Conservation (phyloP, 92 coral and sea anemone species). For the Bergia sp. region DNA sequence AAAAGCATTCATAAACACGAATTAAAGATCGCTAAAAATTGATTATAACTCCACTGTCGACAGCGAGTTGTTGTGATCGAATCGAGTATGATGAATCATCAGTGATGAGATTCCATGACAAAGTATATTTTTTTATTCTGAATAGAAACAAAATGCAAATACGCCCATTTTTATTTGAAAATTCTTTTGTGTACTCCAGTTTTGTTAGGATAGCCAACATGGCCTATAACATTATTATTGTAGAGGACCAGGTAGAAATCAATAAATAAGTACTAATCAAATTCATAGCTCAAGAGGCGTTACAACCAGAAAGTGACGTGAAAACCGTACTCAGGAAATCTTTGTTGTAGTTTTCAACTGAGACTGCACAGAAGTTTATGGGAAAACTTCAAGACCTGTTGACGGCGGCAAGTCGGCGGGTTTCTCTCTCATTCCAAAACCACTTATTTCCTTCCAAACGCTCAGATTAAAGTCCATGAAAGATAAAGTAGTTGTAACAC, state of each 20-base stretch:
- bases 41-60: conserved; percentile 22
- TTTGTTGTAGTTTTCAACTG: too few species aligned
- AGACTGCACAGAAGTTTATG: too few species aligned
- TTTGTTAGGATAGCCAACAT: conserved; percentile 10
- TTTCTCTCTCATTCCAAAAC: too few species aligned
- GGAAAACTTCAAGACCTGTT: too few species aligned
- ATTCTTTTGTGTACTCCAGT: not conserved
- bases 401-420: too few species aligned
- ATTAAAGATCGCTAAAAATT: not conserved
- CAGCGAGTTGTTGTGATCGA: not conserved
- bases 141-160: not conserved
- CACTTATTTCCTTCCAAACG: too few species aligned
- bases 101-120: not conserved
- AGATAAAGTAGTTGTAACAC: too few species aligned
- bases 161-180: conserved; percentile 11
- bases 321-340: too few species aligned
- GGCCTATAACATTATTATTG: not conserved
- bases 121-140: conserved; percentile 10
- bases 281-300: not conserved
- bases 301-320: too few species aligned
- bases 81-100: conserved; percentile 42
- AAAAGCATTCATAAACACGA: not conserved
- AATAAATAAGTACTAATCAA: too few species aligned
- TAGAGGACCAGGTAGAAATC: too few species aligned
- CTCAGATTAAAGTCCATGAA: too few species aligned